Evolutionary conservation across 2,888 invertebrate genomes (phyloP).

Genomic region (Leucozona laternaria): DNA sequence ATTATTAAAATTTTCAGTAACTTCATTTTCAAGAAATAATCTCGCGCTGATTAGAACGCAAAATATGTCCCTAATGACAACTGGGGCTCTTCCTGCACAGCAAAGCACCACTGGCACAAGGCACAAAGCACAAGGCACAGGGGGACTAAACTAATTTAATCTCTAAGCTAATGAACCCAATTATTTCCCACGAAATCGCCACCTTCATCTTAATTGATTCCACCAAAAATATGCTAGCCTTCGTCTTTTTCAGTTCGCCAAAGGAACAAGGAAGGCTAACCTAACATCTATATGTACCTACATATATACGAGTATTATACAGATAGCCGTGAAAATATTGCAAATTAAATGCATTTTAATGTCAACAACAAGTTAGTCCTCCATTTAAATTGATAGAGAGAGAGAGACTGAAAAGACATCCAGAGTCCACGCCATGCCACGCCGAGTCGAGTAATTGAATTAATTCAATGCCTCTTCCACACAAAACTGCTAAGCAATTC

Average conservation of each 20-base stretch:
- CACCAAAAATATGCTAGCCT: slow-evolving; percentile 42
- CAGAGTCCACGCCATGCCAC: slow-evolving; percentile 6
- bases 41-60: slow-evolving; percentile 22
- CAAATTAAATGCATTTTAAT: slow-evolving; percentile 71
- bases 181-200: slow-evolving; percentile 30
- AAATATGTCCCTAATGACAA: slow-evolving; percentile 31
- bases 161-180: slow-evolving; percentile 44
- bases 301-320: neutral
- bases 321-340: slow-evolving; percentile 49
- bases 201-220: slow-evolving; percentile 50
- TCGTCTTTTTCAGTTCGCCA: slow-evolving; percentile 1
- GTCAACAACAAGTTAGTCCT: slow-evolving; percentile 53
- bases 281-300: neutral
- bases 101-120: too few species aligned
- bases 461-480: slow-evolving; percentile 53
- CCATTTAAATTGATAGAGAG: neutral
- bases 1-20: slow-evolving; percentile 23
- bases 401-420: neutral
- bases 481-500: slow-evolving; percentile 36
- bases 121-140: too few species aligned
- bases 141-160: slow-evolving; percentile 48
- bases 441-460: slow-evolving; percentile 66
- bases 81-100: neutral
- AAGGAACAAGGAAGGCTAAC: neutral
- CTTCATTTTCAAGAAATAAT: slow-evolving; percentile 23